Percentiles rank a stretch among this genome's conserved stretches.
phyloP scores from a whole-genome alignment of 2,113 vertebrate genomes.

The Caretta caretta region DNA sequence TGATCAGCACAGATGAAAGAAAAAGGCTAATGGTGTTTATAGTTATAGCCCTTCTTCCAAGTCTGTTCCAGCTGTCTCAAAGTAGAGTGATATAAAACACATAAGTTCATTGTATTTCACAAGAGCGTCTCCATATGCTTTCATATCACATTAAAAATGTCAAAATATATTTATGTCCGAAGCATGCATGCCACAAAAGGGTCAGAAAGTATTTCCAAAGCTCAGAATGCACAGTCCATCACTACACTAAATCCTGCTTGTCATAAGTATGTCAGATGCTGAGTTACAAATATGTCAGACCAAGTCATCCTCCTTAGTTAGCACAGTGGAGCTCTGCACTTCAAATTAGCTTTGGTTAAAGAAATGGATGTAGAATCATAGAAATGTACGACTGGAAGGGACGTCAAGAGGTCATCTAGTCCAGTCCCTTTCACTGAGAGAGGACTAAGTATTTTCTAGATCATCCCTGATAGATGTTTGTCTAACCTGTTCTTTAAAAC shows the following conservation, averaged over 20 bases:
- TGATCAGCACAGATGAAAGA: neutral
- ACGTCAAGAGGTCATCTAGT: neutral
- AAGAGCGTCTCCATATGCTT: constrained; percentile 49
- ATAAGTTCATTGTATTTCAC: constrained; percentile 44
- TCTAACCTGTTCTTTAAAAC: neutral
- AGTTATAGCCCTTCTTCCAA: constrained; percentile 29
- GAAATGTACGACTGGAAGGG: neutral
- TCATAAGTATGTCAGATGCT: neutral
- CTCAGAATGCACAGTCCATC: neutral
- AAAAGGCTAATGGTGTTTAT: constrained; percentile 51
- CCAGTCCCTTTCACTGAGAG: neutral
- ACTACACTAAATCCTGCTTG: neutral
- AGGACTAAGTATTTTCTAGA: neutral
- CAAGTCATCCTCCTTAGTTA: neutral
- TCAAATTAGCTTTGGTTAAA: neutral
- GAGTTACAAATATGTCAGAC: neutral
- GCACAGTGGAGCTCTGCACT: neutral
- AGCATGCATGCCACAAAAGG: neutral
- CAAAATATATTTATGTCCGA: constrained; percentile 38
- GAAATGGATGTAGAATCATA: neutral
- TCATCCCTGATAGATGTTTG: neutral
- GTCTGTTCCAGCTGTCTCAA: constrained; percentile 56
- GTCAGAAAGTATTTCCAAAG: neutral
- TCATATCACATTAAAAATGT: constrained; percentile 54
- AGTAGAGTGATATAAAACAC: constrained; percentile 63